Evolutionary conservation across 2,797 vertebrate genomes (phyloP).

Genomic region (Pelodytes ibericus): DNA sequence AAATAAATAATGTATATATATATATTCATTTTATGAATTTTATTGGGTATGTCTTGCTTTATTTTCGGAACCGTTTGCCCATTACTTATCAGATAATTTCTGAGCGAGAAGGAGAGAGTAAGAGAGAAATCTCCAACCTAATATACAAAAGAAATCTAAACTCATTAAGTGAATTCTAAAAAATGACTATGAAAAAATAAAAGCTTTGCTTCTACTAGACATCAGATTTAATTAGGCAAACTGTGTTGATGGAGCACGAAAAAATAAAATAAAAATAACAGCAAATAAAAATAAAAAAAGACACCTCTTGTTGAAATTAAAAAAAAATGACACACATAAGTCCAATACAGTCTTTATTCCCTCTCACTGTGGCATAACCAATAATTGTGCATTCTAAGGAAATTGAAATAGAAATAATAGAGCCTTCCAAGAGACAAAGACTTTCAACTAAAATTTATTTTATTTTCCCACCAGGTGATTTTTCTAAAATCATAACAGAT

Average conservation of each 20-base stretch:
- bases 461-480: slow-evolving; percentile 90
- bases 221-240: slow-evolving; percentile 98
- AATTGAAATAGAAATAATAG: slow-evolving; percentile 72
- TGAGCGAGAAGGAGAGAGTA: neutral
- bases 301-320: slow-evolving; percentile 80
- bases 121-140: slow-evolving; percentile 61
- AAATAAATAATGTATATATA: too few species aligned
- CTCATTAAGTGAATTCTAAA: slow-evolving; percentile 96
- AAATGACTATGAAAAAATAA: slow-evolving; percentile 90
- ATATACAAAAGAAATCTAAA: slow-evolving; percentile 91
- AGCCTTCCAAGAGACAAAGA: slow-evolving; percentile 81
- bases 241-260: slow-evolving; percentile 85
- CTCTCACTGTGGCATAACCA: slow-evolving; percentile 76
- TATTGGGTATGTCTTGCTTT: too few species aligned
- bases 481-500: slow-evolving; percentile 61
- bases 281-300: slow-evolving; percentile 78
- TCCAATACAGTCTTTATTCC: slow-evolving; percentile 84
- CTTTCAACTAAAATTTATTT: slow-evolving; percentile 81
- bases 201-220: slow-evolving; percentile 81
- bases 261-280: slow-evolving; percentile 66
- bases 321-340: slow-evolving; percentile 87
- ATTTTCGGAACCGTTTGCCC: neutral
- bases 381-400: slow-evolving; percentile 86
- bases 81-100: slow-evolving; percentile 13
- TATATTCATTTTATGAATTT: too few species aligned